Conservation (phyloP, 2,888 invertebrate species). For the Cyaniris semiargus region DNA sequence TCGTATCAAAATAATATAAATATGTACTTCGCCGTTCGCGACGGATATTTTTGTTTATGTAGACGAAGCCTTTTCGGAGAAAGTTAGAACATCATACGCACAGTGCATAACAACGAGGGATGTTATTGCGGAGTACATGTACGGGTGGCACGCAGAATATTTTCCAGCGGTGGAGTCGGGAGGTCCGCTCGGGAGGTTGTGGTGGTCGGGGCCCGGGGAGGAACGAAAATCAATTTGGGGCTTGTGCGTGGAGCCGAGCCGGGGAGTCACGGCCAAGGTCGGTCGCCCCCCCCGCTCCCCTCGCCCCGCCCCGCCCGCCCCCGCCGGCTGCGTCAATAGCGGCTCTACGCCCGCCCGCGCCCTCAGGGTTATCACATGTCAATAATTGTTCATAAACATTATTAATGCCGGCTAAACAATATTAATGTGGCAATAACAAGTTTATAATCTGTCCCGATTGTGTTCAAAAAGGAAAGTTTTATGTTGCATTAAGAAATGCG, state of each 20-base stretch:
- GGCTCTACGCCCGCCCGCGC: conserved; percentile 33
- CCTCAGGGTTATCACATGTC: conserved; percentile 37
- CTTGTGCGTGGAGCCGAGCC: conserved; percentile 56
- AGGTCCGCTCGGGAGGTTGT: conserved; percentile 29
- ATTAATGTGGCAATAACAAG: conserved; percentile 6
- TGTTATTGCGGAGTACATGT: conserved; percentile 13
- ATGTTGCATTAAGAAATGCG: neutral
- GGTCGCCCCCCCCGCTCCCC: conserved; percentile 47
- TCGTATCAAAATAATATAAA: neutral
- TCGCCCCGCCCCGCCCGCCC: conserved; percentile 43
- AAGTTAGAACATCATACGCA: conserved; percentile 11
- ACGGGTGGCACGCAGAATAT: conserved; percentile 37
- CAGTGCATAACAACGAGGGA: conserved; percentile 8
- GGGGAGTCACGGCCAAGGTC: conserved; percentile 79
- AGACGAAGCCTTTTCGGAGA: conserved; percentile 8
- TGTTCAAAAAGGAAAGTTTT: neutral
- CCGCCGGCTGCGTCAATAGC: conserved; percentile 48
- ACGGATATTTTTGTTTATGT: neutral
- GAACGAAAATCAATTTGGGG: conserved; percentile 65
- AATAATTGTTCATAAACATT: conserved; percentile 18
- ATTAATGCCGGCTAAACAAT: neutral
- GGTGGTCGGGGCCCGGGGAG: conserved; percentile 41
- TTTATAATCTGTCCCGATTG: neutral
- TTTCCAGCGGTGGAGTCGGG: conserved; percentile 42
- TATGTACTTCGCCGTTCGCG: no score